Evolutionary conservation across 2,113 vertebrate genomes (phyloP).

Genomic region (Poecilia latipinna): DNA sequence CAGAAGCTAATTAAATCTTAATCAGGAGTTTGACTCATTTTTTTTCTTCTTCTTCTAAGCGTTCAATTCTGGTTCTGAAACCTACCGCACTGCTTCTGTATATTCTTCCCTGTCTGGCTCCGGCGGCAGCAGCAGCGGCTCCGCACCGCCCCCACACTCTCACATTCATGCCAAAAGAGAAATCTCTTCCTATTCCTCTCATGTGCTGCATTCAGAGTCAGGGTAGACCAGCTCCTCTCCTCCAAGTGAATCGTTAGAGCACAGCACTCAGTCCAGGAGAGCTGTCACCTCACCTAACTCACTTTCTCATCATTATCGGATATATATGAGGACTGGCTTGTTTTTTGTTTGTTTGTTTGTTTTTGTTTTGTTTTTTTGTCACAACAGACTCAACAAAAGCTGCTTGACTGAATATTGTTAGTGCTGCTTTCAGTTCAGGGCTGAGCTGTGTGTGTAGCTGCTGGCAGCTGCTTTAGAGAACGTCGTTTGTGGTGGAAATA

Average conservation of each 20-base stretch:
- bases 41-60: background rate
- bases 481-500: background rate
- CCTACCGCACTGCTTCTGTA: background rate
- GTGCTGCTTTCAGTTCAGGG: background rate
- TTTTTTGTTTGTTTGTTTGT: background rate
- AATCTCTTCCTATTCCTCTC: slow-evolving; percentile 21
- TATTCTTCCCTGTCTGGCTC: slow-evolving; percentile 6
- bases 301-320: slow-evolving; percentile 28
- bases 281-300: slow-evolving; percentile 34
- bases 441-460: background rate
- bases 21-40: background rate
- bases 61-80: slow-evolving; percentile 20
- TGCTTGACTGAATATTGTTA: slow-evolving; percentile 21
- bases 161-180: slow-evolving; percentile 12
- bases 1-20: slow-evolving; percentile 28
- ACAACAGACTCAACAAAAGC: slow-evolving; percentile 17
- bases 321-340: background rate
- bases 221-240: slow-evolving; percentile 6
- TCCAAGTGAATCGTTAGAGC: slow-evolving; percentile 15
- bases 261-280: slow-evolving; percentile 21
- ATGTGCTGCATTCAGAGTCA: background rate
- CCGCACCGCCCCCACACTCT: slow-evolving; percentile 31
- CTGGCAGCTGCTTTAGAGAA: slow-evolving; percentile 3
- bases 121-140: slow-evolving; percentile 18
- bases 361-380: slow-evolving; percentile 1